Evolutionary conservation across 2,113 vertebrate genomes (phyloP), one percentile per base, ranked within the genome.

Genomic region (Aptenodytes forsteri): DNA sequence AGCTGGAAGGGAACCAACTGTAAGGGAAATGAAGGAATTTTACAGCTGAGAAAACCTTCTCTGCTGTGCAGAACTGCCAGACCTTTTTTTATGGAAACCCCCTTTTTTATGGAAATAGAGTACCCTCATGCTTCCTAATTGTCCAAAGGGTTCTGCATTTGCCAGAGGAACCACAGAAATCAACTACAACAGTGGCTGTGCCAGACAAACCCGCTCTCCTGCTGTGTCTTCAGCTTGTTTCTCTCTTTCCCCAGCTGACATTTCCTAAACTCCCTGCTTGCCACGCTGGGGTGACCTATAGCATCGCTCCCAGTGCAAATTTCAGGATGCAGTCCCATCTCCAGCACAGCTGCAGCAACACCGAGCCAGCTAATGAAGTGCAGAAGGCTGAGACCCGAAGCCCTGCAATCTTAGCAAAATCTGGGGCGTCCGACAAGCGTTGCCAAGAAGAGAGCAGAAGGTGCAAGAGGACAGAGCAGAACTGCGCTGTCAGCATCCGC

Each of bases 341-440:
- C 85, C 52, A 64, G 64, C 59, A 21, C 27, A 58, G 49, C 54
- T 46, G 34, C 32, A 94, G 40, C 30, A 86, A 5, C 36, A 22
- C 20, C 0, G 4, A 69, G 46, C 49, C 58, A 11, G 26, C n/a
- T 79, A 12, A 15, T 0, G 29, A 72, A 4, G 7, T 2, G 13
- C 76, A 38, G 58, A 20, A 36, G 15, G 23, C 46, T 25, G 64
- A 72, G 36, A 62, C 21, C 10, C 4, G 1, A 23, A 34, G 23
- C 50, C 27, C 11, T 62, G 58, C 62, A 65, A 15, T 4, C 21
- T 23, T 2, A 13, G 44, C 54, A 87, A 75, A 16, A 40, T 2
- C 21, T 22, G 27, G 29, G 12, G 1, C 2, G 2, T 15, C 44
- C 2, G 10, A 40, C 46, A 47, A 67, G 25, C 2, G 0, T 0